phyloP scores from a whole-genome alignment of 2,113 vertebrate species.

The Tor tambroides region DNA sequence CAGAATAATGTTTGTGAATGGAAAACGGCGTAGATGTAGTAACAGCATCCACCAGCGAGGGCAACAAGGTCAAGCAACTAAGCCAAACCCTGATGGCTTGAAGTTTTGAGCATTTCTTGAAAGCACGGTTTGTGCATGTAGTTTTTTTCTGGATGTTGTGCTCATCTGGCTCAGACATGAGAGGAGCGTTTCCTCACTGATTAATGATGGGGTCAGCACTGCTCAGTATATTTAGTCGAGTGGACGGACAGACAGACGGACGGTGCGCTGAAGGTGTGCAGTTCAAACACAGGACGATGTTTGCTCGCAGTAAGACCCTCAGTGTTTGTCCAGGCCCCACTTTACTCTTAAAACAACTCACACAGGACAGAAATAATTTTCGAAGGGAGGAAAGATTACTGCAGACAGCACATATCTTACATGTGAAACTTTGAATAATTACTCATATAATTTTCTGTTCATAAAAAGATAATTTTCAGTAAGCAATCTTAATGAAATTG shows the following conservation, averaged over 20 bases:
- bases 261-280: conserved; percentile 70
- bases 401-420: too few species aligned
- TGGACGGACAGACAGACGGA: conserved; percentile 23
- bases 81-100: neutral
- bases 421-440: too few species aligned
- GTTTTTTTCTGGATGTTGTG: neutral
- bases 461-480: neutral
- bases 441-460: neutral
- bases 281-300: conserved; percentile 78
- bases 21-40: neutral
- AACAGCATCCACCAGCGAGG: neutral
- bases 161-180: neutral
- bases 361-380: conserved; percentile 65
- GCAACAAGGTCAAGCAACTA: neutral
- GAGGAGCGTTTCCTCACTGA: conserved; percentile 31
- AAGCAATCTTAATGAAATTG: neutral
- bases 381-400: neutral
- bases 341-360: conserved; percentile 37
- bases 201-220: conserved; percentile 35
- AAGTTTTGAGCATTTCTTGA: neutral
- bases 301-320: conserved; percentile 74
- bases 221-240: conserved; percentile 45
- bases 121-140: neutral
- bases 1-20: neutral
- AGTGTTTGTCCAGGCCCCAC: conserved; percentile 71